Evolutionary conservation across 2,113 vertebrate species (phyloP), one percentile per base, ranked within the genome.

Genomic region (Rutilus rutilus): DNA sequence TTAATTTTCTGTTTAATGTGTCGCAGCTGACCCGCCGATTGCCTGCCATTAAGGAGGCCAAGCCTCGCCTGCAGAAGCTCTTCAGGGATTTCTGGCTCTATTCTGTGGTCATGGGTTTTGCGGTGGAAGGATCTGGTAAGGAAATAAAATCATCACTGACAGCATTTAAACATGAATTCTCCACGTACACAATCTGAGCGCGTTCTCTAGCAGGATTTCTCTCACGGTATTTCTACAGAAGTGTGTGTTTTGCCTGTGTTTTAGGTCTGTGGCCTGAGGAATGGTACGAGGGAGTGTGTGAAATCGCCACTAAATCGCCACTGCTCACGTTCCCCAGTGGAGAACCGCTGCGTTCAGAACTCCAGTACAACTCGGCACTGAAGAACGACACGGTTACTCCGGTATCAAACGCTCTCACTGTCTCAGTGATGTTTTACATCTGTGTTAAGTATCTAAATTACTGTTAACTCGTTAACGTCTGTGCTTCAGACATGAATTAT

Each of bases 1-100:
- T 64, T 64, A 64, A 64, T 25, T 64, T 27, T 2, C 60, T 27
- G 11, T 17, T 90, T 71, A 25, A 21, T 62, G 30, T 8, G 23
- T 5, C 39, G 2, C 90, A 98, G 98, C 94, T 99, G 78, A 99
- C 97, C 23, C 93, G 97, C 54, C 92, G 97, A 7, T 91, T 99
- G 90, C 97, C 96, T 0, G 96, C 97, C 76, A 98, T 99, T 94
- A 99, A 98, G 90, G 97, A 99, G 89, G 97, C 97, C 14, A 99
- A 98, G 78, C 97, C 97, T 9, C 95, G 97, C 76, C 90, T 99
- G 86, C 98, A 99, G 91, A 99, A 99, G 93, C 96, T 99, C 84
- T 99, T 99, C 93, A 94, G 98, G 0, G 98, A 99, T 91, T 99
- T 99, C 93, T 99, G 98, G 98, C 90, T 99, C 76, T 99, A 99